Base-by-base conservation (phyloP, 2,797 vertebrate genomes). In the Brachyrhaphis roseni region DNA sequence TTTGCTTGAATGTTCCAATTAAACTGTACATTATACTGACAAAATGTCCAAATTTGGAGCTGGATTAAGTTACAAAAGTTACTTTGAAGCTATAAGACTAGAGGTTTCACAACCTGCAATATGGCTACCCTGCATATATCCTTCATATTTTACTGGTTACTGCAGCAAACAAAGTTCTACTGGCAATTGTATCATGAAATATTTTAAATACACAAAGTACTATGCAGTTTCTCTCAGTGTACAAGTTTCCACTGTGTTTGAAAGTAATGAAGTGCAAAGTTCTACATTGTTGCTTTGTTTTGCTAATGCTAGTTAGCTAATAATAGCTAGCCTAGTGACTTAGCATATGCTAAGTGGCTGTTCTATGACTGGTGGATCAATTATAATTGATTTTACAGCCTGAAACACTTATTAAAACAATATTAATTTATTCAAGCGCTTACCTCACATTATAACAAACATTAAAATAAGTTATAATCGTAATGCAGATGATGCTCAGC, bases 331-430 rank as follows among this genome's bases (percentile, higher is more conserved):
- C 18, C 34, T 66, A 1, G 2, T 41, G 34, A 41, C 64, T 66
- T 3, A 66, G 1, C 18, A 41, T 66, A 41, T 26, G 26, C 26
- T 11, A 55, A 55, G 26, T 12, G 53, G 53, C 53, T 11, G 26
- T 92, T 95, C 94, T 93, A 95, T 95, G 94, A 95, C 94, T 91
- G 89, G 84, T 49, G 88, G 93, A 95, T 96, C 94, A 95, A 96
- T 95, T 95, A 85, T 92, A 96, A 96, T 96, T 95, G 94, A 96
- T 96, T 95, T 94, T 89, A 90, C 89, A 94, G 93, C 91, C 93
- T 89, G 92, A 95, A 95, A 95, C 93, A 95, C 95, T 95, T 95
- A 95, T 96, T 95, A 1, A 55, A 95, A 94, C 94, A 87, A 95
- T 94, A 95, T 90, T 88, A 91, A 93, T 94, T 95, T 93, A 94